Evolutionary conservation across 2,797 vertebrate species (phyloP).

Genomic region (Anisognathus igniventris): DNA sequence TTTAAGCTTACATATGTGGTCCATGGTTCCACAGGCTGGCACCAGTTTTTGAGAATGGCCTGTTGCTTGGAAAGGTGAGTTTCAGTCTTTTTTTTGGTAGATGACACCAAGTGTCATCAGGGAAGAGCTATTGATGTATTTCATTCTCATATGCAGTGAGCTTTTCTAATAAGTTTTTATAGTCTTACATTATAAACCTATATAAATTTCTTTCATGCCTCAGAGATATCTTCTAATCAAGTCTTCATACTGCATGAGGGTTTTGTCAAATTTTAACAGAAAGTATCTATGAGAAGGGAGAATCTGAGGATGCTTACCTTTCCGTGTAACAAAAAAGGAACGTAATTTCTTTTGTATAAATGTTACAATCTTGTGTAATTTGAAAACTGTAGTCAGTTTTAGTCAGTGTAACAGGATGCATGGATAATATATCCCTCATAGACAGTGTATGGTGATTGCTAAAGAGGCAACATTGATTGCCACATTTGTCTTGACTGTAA

Average conservation of each 20-base stretch:
- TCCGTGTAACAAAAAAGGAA: background rate
- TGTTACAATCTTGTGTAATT: background rate
- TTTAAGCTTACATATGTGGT: fast-evolving
- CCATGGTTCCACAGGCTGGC: background rate
- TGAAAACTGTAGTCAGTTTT: background rate
- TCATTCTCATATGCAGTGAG: background rate
- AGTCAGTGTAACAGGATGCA: background rate
- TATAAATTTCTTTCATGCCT: background rate
- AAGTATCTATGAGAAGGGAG: background rate
- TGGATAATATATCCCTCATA: background rate
- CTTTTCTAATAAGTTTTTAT: background rate
- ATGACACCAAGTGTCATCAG: background rate
- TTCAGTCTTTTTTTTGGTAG: background rate
- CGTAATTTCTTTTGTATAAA: background rate
- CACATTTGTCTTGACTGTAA: background rate
- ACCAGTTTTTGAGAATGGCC: background rate
- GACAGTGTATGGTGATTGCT: background rate
- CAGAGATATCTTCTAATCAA: background rate
- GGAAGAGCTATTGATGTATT: background rate
- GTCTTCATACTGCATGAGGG: background rate
- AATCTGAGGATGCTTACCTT: background rate
- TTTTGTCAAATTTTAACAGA: background rate
- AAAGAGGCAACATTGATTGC: background rate
- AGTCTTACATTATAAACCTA: background rate
- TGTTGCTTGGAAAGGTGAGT: background rate